These are phyloP conservation scores for Tetramorium parvispinum DNA, from an alignment of 1,140 invertebrate species.

Conservation along the genomic window DNA sequence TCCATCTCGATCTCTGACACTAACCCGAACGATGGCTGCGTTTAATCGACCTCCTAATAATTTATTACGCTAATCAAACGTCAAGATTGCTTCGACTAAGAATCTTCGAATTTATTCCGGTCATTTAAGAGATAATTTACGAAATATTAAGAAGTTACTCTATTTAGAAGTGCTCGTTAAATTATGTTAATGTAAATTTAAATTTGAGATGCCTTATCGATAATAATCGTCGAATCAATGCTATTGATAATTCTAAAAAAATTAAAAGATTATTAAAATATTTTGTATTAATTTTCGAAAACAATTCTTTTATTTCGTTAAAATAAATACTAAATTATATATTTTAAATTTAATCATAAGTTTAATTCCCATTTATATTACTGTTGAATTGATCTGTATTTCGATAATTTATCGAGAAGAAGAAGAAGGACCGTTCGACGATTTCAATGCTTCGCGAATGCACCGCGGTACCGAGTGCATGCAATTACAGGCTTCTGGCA, in stretches of 20 bases:
- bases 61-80: background rate
- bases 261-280: no score
- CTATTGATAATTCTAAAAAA: background rate
- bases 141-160: background rate
- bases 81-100: background rate
- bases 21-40: background rate
- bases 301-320: background rate
- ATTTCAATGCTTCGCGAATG: background rate
- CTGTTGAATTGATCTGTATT: background rate
- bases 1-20: slow-evolving; percentile 25
- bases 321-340: no score
- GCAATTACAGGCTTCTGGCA: slow-evolving; percentile 40
- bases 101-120: background rate
- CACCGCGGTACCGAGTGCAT: background rate
- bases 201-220: background rate
- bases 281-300: background rate
- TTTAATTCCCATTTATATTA: background rate
- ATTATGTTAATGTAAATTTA: background rate
- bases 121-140: background rate
- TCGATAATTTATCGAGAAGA: background rate
- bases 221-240: background rate
- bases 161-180: background rate
- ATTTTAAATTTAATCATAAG: background rate
- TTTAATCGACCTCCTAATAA: slow-evolving; percentile 8
- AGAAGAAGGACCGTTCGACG: background rate